phyloP scores from a whole-genome alignment of 2,113 vertebrate species.

The Todiramphus chloris region DNA sequence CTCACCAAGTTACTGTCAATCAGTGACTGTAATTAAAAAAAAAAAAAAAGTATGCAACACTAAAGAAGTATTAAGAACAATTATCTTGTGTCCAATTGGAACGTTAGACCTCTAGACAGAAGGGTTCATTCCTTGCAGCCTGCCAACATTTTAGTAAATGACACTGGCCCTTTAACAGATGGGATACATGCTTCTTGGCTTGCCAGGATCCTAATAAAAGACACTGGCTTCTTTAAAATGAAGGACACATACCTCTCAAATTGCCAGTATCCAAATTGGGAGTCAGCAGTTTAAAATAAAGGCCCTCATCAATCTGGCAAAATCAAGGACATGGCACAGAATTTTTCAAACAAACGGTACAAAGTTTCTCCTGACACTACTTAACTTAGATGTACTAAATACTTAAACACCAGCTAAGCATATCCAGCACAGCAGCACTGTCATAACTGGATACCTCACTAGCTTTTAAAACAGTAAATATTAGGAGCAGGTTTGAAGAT shows the following conservation, averaged over 20 bases:
- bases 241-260: conserved; percentile 76
- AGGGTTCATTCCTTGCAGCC: conserved; percentile 60
- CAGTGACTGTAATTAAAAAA: conserved; percentile 11
- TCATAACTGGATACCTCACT: not conserved
- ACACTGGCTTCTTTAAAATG: conserved; percentile 74
- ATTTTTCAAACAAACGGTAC: conserved; percentile 55
- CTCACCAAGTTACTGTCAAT: conserved; percentile 73
- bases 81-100: conserved; percentile 70
- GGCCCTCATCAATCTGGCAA: conserved; percentile 61
- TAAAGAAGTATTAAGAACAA: conserved; percentile 66
- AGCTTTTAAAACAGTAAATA: conserved; percentile 8
- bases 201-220: conserved; percentile 80
- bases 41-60: conserved; percentile 24
- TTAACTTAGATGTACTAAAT: conserved; percentile 15
- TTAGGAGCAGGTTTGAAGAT: not conserved
- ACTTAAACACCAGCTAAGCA: conserved; percentile 6
- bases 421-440: not conserved
- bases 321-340: conserved; percentile 60
- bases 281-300: conserved; percentile 75
- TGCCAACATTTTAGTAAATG: conserved; percentile 73
- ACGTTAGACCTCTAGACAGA: conserved; percentile 62
- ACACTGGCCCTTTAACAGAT: conserved; percentile 77
- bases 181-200: conserved; percentile 68
- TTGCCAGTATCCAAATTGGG: conserved; percentile 69
- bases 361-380: conserved; percentile 24